Percentiles rank a stretch among this genome's conserved stretches.
Evolutionary conservation across 2,797 vertebrate species (phyloP).

Genomic region (Amazonetta brasiliensis): DNA sequence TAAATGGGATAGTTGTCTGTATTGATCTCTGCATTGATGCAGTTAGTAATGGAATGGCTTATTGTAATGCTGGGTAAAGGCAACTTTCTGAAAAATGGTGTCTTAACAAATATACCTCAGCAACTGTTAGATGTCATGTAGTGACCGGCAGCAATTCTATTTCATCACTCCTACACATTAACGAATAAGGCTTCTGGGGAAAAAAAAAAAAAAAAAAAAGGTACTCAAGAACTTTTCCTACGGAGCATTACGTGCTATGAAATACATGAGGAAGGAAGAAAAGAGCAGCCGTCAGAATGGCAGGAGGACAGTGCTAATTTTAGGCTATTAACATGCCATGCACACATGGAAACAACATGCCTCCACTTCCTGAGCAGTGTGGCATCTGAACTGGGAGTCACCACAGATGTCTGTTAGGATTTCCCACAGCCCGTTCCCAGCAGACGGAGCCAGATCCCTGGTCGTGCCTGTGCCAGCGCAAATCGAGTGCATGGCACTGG

Average conservation of each 20-base stretch:
- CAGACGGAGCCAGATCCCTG: neutral
- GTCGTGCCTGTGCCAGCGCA: neutral
- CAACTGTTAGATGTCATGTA: neutral
- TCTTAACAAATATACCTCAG: neutral
- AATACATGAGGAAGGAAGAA: neutral
- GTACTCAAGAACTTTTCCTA: neutral
- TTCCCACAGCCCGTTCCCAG: neutral
- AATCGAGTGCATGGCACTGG: neutral
- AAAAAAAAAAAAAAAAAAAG: neutral
- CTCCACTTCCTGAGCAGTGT: neutral
- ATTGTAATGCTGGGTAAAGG: neutral
- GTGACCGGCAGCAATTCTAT: neutral
- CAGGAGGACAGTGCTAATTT: neutral
- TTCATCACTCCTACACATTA: neutral
- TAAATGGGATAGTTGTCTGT: neutral
- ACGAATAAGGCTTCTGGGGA: neutral
- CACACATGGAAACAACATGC: neutral
- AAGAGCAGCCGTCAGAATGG: neutral
- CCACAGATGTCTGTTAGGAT: rapidly evolving
- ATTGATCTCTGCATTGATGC: neutral
- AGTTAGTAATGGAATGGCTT: neutral
- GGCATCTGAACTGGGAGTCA: neutral
- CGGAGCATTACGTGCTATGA: neutral
- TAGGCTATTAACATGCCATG: rapidly evolving
- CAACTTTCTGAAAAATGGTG: neutral